Evolutionary conservation across 2,113 vertebrate species (phyloP), one percentile per base, ranked within the genome.

Genomic region (Poicephalus meyeri): DNA sequence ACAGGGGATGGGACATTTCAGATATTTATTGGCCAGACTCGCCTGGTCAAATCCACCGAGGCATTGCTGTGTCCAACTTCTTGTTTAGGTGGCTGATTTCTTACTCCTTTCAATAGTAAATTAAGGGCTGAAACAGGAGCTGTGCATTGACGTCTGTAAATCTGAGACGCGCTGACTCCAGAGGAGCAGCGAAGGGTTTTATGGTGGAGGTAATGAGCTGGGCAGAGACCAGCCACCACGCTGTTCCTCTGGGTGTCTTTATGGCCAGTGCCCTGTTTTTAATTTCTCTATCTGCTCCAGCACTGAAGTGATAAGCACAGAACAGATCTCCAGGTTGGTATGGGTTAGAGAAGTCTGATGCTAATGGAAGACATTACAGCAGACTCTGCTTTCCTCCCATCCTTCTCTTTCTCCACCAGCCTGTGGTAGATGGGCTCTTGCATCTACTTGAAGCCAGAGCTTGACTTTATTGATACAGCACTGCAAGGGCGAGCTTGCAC

Each of bases 111-210:
- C 66, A 86, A 53, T 58, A 80, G 35, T 49, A 80, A 91, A 78
- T 88, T 55, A 82, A 85, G 42, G 6, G 0, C n/a, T 82, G 94
- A 90, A 85, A 88, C 52, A 85, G 86, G 87, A 95, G 25, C 60
- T 63, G 46, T 63, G 33, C n/a, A 16, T 11, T 41, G 60, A 61
- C 1, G 0, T 23, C 73, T 39, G 37, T 79, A 89, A 89, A 79
- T 56, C 61, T 66, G 65, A 37, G 46, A 80, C 37, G 31, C 0
- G 1, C 63, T 68, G 76, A 35, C 26, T 39, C 64, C 0, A 0
- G 55, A 37, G 66, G 78, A 83, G 65, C 42, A 64, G 23, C 0
- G 3, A 66, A 13, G 25, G 20, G 17, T 16, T 91, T 94, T 35
- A 41, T 2, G 7, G 29, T 13, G 9, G 65, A 68, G 41, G 41